phyloP scores from a whole-genome alignment of 2,888 invertebrate genomes.

The Ectemnius continuus region DNA sequence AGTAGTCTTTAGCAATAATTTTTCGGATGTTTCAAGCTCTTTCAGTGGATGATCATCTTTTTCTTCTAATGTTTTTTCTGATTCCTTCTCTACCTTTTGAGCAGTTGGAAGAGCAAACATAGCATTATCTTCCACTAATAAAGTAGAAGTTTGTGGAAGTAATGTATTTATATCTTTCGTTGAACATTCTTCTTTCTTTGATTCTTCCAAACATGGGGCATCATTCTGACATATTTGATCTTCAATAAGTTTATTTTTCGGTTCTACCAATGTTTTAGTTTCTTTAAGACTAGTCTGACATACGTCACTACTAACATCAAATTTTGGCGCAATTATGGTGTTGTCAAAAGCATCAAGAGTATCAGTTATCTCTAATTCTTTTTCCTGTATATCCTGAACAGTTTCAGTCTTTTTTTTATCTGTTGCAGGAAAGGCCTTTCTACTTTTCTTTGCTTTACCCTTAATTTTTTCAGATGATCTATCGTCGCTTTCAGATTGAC shows the following conservation, averaged over 20 bases:
- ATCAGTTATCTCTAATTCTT: slow-evolving; percentile 61
- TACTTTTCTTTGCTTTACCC: slow-evolving; percentile 52
- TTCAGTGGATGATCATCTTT: slow-evolving; percentile 19
- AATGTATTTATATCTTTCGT: slow-evolving; percentile 13
- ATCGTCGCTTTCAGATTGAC: slow-evolving; percentile 71
- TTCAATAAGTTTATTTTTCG: slow-evolving; percentile 30
- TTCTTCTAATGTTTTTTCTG: slow-evolving; percentile 10
- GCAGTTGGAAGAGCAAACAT: no score
- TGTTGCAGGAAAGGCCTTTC: slow-evolving; percentile 40
- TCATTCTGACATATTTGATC: slow-evolving; percentile 20
- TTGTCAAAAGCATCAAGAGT: slow-evolving; percentile 32
- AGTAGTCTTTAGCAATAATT: slow-evolving; percentile 20
- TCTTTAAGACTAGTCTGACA: slow-evolving; percentile 10
- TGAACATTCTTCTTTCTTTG: slow-evolving; percentile 11
- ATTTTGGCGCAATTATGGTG: slow-evolving; percentile 25
- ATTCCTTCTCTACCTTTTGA: slow-evolving; percentile 9
- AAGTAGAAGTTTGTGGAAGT: slow-evolving; percentile 18
- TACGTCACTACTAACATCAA: slow-evolving; percentile 27
- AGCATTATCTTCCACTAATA: slow-evolving; percentile 2
- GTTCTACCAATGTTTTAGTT: slow-evolving; percentile 23
- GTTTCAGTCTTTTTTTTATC: slow-evolving; percentile 37
- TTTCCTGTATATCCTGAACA: slow-evolving; percentile 47
- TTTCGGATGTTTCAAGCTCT: slow-evolving; percentile 16
- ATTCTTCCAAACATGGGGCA: slow-evolving; percentile 17
- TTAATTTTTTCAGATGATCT: slow-evolving; percentile 51